Percentiles rank a stretch among this genome's conserved stretches.
Evolutionary conservation across 1,140 invertebrate species (phyloP).

Genomic region (Bombyx mandarina): DNA sequence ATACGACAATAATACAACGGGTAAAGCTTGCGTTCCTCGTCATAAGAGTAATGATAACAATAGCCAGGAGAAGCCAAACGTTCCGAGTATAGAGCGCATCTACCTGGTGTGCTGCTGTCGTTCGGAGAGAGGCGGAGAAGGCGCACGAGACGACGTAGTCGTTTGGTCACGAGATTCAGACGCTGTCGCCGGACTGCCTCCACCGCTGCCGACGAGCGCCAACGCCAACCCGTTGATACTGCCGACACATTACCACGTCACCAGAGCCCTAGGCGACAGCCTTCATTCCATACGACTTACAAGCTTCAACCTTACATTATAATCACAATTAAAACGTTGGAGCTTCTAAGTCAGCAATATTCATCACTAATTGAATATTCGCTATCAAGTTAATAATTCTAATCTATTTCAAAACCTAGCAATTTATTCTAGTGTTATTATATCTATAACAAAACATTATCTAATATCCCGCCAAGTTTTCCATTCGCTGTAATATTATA

Average conservation of each 20-base stretch:
- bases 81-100: constrained; percentile 57
- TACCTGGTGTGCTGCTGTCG: constrained; percentile 64
- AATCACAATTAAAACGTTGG: constrained; percentile 26
- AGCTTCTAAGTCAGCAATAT: constrained; percentile 44
- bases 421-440: constrained; percentile 31
- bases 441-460: constrained; percentile 1
- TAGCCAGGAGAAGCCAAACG: constrained; percentile 51
- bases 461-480: constrained; percentile 47
- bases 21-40: constrained; percentile 29
- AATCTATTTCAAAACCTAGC: constrained; percentile 19
- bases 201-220: constrained; percentile 63
- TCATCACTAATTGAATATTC: constrained; percentile 1
- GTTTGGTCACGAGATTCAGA: constrained; percentile 46
- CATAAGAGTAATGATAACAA: constrained; percentile 36
- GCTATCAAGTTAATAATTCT: constrained; percentile 12
- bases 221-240: constrained; percentile 71
- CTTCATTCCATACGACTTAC: constrained; percentile 32
- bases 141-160: constrained; percentile 48
- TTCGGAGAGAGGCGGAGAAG: constrained; percentile 51
- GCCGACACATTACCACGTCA: constrained; percentile 66
- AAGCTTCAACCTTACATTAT: constrained; percentile 43
- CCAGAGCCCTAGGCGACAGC: constrained; percentile 53
- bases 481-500: constrained; percentile 10
- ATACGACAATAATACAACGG: not conserved
- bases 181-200: constrained; percentile 45